Conservation (phyloP, 2,113 vertebrate species). For the Enhydra lutris region DNA sequence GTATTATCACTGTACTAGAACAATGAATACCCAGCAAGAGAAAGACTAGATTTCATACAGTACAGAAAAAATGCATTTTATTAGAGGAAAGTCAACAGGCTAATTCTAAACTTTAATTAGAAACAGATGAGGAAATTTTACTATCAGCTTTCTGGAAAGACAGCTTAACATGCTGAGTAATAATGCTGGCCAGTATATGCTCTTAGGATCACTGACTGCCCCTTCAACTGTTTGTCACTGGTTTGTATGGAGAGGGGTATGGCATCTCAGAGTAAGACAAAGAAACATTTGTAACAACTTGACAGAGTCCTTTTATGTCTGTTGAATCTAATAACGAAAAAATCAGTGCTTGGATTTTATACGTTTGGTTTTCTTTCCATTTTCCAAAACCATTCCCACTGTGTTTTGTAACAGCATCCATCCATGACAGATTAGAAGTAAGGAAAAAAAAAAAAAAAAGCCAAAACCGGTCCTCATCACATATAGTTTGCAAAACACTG, state of each 20-base stretch:
- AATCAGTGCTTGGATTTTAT: neutral
- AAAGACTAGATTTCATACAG: neutral
- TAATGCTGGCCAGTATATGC: neutral
- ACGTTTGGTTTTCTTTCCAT: neutral
- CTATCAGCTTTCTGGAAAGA: neutral
- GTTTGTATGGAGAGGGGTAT: neutral
- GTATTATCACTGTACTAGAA: neutral
- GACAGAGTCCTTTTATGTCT: neutral
- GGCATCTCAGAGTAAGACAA: neutral
- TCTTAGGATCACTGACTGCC: neutral
- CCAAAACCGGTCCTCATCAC: neutral
- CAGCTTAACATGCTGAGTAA: neutral
- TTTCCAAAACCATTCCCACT: neutral
- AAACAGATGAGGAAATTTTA: neutral
- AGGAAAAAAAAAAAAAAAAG: neutral
- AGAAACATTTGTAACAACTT: neutral
- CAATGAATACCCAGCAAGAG: neutral
- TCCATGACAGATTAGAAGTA: neutral
- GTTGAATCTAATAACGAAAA: neutral
- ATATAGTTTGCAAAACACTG: neutral
- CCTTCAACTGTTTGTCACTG: neutral
- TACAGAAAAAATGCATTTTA: neutral
- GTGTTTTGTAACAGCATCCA: neutral
- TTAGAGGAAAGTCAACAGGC: neutral
- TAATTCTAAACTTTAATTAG: constrained; percentile 3